Conservation (phyloP, 30 jellyfish, hydroid and myxozoan species). For the Hydra vulgaris region DNA sequence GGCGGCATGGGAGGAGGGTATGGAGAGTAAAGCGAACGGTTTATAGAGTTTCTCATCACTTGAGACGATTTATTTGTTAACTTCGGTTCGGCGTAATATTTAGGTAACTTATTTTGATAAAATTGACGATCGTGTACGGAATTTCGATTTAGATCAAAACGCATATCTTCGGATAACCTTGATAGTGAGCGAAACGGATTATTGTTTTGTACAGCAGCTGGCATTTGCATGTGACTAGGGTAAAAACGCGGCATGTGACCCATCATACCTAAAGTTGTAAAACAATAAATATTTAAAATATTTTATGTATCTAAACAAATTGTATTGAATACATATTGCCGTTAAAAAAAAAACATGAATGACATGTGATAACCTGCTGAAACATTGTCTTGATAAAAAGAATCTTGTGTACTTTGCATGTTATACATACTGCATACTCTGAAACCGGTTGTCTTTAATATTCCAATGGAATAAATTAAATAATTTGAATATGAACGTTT, state of each 20-base stretch:
- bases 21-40: neutral
- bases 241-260: neutral
- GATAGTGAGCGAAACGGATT: neutral
- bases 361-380: neutral
- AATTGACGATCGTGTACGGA: neutral
- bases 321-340: neutral
- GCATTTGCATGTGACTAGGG: neutral
- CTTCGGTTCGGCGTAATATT: conserved; percentile 3
- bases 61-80: conserved; percentile 7
- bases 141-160: conserved; percentile 7
- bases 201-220: neutral
- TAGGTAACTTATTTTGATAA: neutral
- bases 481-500: neutral
- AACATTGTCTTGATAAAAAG: neutral
- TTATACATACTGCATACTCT: neutral
- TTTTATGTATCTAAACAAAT: too few relatives aligned
- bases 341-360: neutral
- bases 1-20: conserved; percentile 15
- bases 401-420: neutral
- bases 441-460: neutral
- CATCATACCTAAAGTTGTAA: neutral
- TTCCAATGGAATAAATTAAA: neutral
- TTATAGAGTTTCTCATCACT: conserved; percentile 8
- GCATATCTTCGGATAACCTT: neutral
- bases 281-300: too few relatives aligned